Conservation (phyloP, 2,113 vertebrate genomes). For the Calypte anna region DNA sequence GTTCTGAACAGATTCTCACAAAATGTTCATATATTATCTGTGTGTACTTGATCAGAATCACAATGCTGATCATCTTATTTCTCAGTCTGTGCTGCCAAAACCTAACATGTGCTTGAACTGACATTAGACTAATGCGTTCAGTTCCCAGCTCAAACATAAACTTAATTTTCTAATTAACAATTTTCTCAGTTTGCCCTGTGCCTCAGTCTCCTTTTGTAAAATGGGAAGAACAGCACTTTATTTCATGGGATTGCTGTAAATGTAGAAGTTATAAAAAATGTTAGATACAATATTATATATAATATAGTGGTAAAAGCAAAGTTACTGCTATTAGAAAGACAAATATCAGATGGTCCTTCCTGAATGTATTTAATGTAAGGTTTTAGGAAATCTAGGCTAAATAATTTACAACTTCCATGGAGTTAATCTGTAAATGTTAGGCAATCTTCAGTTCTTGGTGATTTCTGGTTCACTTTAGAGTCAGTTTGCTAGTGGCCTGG, state of each 20-base stretch:
- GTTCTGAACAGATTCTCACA: neutral
- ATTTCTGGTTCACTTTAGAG: neutral
- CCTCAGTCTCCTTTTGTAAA: neutral
- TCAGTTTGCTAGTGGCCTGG: neutral
- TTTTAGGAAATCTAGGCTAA: neutral
- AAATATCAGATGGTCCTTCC: neutral
- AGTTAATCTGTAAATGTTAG: neutral
- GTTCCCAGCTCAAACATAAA: neutral
- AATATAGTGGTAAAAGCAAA: neutral
- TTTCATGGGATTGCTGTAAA: neutral
- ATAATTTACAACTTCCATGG: neutral
- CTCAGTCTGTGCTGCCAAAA: neutral
- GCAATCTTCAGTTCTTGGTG: neutral
- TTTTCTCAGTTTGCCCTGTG: neutral
- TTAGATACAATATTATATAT: no score
- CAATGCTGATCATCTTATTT: neutral
- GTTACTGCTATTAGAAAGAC: rapidly evolving
- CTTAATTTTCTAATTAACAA: neutral
- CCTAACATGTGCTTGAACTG: neutral
- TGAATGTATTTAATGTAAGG: neutral
- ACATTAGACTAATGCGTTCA: rapidly evolving
- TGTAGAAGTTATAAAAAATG: neutral
- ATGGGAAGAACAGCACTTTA: neutral
- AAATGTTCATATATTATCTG: neutral
- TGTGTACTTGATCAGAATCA: neutral